Conservation (phyloP, 2,888 invertebrate species). For the Pseudococcus viburni region DNA sequence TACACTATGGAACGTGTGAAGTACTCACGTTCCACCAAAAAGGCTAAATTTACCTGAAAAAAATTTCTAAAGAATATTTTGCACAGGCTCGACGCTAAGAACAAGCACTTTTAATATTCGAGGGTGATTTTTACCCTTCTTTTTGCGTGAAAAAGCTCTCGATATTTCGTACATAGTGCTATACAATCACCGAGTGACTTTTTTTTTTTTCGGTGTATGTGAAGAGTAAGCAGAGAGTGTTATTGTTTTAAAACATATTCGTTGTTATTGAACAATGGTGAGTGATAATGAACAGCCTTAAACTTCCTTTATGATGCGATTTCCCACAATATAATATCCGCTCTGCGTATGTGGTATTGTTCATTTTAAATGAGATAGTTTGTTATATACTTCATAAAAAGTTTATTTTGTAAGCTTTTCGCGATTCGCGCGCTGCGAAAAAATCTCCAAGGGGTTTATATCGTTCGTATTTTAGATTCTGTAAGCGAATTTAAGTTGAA, state of each 20-base stretch:
- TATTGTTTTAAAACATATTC: slow-evolving; percentile 62
- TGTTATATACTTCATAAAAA: slow-evolving; percentile 58
- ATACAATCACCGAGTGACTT: not conserved
- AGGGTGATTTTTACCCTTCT: not conserved
- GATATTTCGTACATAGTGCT: not conserved
- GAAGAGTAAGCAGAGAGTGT: slow-evolving; percentile 45
- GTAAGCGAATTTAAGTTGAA: not conserved
- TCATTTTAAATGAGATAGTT: slow-evolving; percentile 56
- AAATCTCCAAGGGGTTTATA: slow-evolving; percentile 27
- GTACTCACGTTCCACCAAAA: not conserved
- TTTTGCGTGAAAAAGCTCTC: slow-evolving; percentile 8
- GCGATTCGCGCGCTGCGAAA: not conserved
- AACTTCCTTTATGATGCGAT: slow-evolving; percentile 57
- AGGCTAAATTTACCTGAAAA: slow-evolving; percentile 15
- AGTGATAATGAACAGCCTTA: slow-evolving; percentile 59
- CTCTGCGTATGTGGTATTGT: slow-evolving; percentile 45
- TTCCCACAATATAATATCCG: slow-evolving; percentile 59
- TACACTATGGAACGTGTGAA: not conserved
- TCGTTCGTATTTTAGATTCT: slow-evolving; percentile 32
- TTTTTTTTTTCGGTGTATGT: slow-evolving; percentile 7
- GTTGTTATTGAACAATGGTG: slow-evolving; percentile 61
- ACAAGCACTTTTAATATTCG: not conserved
- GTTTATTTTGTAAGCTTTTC: slow-evolving; percentile 53
- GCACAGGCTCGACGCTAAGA: not conserved
- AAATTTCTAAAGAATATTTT: slow-evolving; percentile 21